Evolutionary conservation across 53 echinoderm and acorn worm species (phyloP).

Genomic region (Temnopleurus reevesii): DNA sequence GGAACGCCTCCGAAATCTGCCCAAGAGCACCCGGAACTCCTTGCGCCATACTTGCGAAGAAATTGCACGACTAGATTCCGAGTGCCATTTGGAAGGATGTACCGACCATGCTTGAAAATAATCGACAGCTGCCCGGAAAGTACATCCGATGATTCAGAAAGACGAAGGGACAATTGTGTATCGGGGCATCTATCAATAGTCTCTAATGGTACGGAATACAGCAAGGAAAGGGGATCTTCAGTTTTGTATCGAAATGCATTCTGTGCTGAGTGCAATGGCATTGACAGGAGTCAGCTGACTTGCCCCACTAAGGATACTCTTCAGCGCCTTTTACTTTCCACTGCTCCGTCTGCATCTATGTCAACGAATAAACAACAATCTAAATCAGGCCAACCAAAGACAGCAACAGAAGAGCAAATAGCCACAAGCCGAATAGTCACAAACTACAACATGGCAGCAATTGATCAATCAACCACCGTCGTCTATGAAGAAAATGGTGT

Average conservation of each 20-base stretch:
- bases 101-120: conserved; percentile 64
- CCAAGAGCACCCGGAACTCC: conserved; percentile 55
- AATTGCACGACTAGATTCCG: conserved; percentile 72
- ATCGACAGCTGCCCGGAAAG: conserved; percentile 61
- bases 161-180: neutral
- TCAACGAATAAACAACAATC: too few species aligned
- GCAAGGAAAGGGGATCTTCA: neutral
- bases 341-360: neutral
- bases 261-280: conserved; percentile 89
- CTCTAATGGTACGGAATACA: neutral
- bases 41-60: conserved; percentile 65
- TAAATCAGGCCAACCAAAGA: too few species aligned
- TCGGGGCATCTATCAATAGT: conserved; percentile 18
- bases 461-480: conserved; percentile 26
- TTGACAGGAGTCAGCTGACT: conserved; percentile 1
- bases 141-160: neutral
- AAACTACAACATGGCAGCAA: conserved; percentile 73
- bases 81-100: conserved; percentile 51
- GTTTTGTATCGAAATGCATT: conserved; percentile 73
- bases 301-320: conserved; percentile 52
- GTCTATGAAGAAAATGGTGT: conserved; percentile 47
- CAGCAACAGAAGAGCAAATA: neutral
- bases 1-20: conserved; percentile 55
- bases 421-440: conserved; percentile 53
- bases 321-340: neutral